phyloP scores from a whole-genome alignment of 2,113 vertebrate genomes.

The Labeo rohita region DNA sequence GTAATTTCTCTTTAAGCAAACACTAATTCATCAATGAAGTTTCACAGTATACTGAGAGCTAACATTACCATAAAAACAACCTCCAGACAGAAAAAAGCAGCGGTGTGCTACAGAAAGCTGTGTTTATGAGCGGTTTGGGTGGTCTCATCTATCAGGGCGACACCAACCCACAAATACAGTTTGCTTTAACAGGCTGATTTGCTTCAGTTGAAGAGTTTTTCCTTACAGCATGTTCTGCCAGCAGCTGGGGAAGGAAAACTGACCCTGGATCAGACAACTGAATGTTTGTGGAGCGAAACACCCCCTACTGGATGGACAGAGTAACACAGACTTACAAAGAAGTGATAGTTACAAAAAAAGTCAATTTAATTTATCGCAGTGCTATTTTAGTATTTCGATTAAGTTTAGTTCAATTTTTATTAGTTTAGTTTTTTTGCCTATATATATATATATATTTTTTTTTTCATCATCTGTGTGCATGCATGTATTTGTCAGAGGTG shows the following conservation, averaged over 20 bases:
- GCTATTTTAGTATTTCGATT: no score
- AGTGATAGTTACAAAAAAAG: not conserved
- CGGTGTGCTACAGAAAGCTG: not conserved
- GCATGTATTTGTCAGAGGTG: not conserved
- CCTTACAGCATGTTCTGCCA: not conserved
- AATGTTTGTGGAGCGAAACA: not conserved
- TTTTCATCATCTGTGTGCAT: not conserved
- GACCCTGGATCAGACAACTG: constrained; percentile 14
- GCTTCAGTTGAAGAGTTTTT: not conserved
- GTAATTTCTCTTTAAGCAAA: not conserved
- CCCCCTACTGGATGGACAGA: constrained; percentile 33
- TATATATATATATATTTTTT: no score
- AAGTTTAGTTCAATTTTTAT: no score
- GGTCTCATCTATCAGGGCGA: constrained; percentile 8
- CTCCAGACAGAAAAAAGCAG: no score
- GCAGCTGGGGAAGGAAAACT: not conserved
- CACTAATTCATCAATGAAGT: not conserved
- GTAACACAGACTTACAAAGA: not conserved
- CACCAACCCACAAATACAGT: not conserved
- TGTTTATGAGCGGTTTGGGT: constrained; percentile 3
- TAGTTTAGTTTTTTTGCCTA: no score
- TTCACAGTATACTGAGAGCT: not conserved
- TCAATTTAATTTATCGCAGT: no score
- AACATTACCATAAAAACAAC: not conserved
- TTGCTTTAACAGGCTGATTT: constrained; percentile 3